phyloP scores from a whole-genome alignment of 2,888 invertebrate species.

The Nomada fucata region DNA sequence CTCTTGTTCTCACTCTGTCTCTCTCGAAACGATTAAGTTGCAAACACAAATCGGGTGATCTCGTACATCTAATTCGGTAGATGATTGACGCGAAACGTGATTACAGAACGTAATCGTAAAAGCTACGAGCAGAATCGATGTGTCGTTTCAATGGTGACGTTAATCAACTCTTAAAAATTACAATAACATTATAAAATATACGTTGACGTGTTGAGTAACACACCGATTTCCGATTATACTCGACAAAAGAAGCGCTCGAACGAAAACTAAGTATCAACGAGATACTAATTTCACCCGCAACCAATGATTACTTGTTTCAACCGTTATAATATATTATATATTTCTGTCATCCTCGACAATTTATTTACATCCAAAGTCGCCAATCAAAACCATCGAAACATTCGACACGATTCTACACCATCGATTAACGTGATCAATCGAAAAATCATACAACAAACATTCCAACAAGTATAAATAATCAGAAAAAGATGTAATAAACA shows the following conservation, averaged over 20 bases:
- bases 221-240: not conserved
- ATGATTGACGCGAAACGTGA: conserved; percentile 42
- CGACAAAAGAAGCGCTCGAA: not conserved
- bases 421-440: too few relatives aligned
- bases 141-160: conserved; percentile 30
- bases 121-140: conserved; percentile 32
- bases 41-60: conserved; percentile 27
- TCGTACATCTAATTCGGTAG: conserved; percentile 42
- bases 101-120: conserved; percentile 48
- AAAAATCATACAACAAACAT: not conserved
- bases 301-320: too few relatives aligned
- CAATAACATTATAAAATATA: conserved; percentile 48
- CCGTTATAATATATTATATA: too few relatives aligned
- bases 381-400: too few relatives aligned
- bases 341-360: too few relatives aligned
- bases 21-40: conserved; percentile 28
- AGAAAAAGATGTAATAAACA: too few relatives aligned
- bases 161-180: conserved; percentile 53
- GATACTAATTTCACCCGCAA: too few relatives aligned
- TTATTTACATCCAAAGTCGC: too few relatives aligned
- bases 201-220: conserved; percentile 21
- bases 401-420: too few relatives aligned
- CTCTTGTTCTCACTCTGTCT: not conserved
- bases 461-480: not conserved
- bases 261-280: too few relatives aligned